Conservation (phyloP, 2,113 vertebrate genomes). For the Oophaga pumilio region DNA sequence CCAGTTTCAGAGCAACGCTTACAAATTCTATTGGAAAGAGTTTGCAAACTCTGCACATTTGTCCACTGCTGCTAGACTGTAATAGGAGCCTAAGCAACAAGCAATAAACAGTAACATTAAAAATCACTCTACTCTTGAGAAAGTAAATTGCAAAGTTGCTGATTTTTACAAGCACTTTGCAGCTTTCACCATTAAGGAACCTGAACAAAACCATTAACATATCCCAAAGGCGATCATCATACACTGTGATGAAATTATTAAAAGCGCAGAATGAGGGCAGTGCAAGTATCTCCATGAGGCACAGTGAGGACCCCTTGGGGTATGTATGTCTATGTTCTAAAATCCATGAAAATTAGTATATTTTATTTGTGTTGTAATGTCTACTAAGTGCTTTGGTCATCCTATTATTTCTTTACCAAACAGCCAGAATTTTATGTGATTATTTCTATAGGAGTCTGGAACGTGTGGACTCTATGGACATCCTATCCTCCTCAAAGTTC, state of each 20-base stretch:
- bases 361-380: background rate
- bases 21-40: too few species aligned
- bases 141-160: too few species aligned
- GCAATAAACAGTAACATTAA: too few species aligned
- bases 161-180: too few species aligned
- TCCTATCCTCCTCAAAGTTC: conserved; percentile 82
- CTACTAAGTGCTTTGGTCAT: background rate
- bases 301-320: background rate
- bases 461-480: conserved; percentile 88
- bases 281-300: background rate
- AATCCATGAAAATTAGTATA: background rate
- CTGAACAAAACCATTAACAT: background rate
- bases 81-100: too few species aligned
- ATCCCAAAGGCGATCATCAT: background rate
- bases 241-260: background rate
- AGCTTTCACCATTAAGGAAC: too few species aligned
- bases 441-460: conserved; percentile 85
- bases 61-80: too few species aligned
- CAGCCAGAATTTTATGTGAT: background rate
- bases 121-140: too few species aligned
- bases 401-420: background rate
- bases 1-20: too few species aligned
- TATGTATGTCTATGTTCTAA: background rate
- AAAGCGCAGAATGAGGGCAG: background rate
- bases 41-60: too few species aligned